Conservation (phyloP, 2,113 vertebrate species). For the Pontoporia blainvillei region DNA sequence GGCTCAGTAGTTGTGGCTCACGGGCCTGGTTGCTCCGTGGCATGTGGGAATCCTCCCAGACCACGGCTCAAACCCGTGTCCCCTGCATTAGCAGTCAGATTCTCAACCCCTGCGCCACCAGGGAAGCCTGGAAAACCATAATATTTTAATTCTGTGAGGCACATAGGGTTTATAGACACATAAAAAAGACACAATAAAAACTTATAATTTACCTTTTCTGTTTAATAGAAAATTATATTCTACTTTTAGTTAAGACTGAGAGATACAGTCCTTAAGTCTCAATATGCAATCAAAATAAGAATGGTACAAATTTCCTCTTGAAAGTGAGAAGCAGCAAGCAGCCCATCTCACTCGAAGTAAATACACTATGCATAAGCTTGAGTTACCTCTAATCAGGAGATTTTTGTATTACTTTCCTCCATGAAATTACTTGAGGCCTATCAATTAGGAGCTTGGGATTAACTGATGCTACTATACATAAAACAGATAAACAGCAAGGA, state of each 20-base stretch:
- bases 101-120: too few species aligned
- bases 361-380: not conserved
- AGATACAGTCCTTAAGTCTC: not conserved
- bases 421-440: not conserved
- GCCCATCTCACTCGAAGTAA: not conserved
- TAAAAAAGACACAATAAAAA: not conserved
- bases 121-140: not conserved
- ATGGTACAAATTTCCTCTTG: not conserved
- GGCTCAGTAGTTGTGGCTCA: too few species aligned
- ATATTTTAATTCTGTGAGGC: not conserved
- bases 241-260: not conserved
- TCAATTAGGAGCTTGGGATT: too few species aligned
- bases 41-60: too few species aligned
- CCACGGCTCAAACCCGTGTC: too few species aligned
- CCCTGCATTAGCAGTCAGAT: too few species aligned
- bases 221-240: not conserved
- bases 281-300: not conserved
- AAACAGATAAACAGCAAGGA: too few species aligned
- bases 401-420: not conserved
- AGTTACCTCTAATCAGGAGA: not conserved
- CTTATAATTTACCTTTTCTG: not conserved
- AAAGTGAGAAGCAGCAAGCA: not conserved
- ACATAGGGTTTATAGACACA: not conserved
- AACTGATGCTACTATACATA: too few species aligned
- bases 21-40: too few species aligned